These are phyloP conservation scores for Eupithecia inturbata DNA, from an alignment of 2,888 invertebrate genomes.

Conservation along the genomic window DNA sequence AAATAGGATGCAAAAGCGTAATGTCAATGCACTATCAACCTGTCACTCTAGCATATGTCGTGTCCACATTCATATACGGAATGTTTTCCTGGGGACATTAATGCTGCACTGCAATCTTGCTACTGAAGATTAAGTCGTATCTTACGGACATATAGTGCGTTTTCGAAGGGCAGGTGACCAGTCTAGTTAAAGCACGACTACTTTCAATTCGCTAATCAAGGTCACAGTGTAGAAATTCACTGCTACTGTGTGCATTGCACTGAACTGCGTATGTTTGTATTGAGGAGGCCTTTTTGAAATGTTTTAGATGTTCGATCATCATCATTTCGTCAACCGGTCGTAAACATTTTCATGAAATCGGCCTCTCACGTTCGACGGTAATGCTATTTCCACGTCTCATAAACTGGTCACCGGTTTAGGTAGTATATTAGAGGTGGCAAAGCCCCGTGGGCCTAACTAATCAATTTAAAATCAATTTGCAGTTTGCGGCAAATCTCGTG, in stretches of 20 bases:
- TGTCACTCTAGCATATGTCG: constrained; percentile 4
- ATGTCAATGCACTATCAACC: background rate
- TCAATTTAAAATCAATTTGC: background rate
- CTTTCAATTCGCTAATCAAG: constrained; percentile 75
- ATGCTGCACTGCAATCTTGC: background rate
- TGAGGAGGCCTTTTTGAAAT: background rate
- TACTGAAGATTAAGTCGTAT: background rate
- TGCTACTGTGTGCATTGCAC: constrained; percentile 6
- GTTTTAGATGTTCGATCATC: background rate
- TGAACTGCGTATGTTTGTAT: constrained; percentile 10
- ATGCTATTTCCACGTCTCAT: background rate
- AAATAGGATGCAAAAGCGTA: background rate
- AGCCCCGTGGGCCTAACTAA: background rate
- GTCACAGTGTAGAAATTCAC: constrained; percentile 63
- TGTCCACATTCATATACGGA: constrained; percentile 6
- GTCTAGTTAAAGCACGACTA: constrained; percentile 57
- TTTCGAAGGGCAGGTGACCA: constrained; percentile 22
- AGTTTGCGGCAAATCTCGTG: background rate
- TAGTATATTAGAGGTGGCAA: background rate
- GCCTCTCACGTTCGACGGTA: background rate
- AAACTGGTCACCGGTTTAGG: background rate
- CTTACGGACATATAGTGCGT: background rate
- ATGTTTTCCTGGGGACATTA: constrained; percentile 12
- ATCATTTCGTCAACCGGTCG: background rate
- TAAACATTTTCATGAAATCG: background rate